Evolutionary conservation across 2,888 invertebrate species (phyloP).

Genomic region (Magallana nippona): DNA sequence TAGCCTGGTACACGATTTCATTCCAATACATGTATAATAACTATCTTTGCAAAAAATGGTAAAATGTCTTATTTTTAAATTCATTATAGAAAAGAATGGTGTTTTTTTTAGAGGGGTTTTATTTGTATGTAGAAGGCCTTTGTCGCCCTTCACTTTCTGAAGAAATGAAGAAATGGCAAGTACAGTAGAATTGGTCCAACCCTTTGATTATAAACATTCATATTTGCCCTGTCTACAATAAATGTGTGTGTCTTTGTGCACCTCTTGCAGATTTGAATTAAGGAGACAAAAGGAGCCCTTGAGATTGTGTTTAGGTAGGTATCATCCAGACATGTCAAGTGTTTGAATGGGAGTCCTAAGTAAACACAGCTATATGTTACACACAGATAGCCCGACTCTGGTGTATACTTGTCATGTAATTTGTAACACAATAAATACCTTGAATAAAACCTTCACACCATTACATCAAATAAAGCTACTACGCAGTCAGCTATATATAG

Average conservation of each 20-base stretch:
- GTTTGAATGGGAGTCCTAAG: background rate
- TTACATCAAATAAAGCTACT: background rate
- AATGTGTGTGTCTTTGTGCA: background rate
- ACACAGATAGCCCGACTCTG: background rate
- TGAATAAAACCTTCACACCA: background rate
- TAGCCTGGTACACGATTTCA: too few relatives aligned
- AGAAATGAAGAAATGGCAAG: too few relatives aligned
- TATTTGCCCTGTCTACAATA: too few relatives aligned
- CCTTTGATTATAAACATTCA: too few relatives aligned
- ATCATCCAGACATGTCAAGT: slow-evolving; percentile 6
- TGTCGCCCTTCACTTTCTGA: too few relatives aligned
- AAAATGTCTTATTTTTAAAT: too few relatives aligned
- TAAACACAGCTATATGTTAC: slow-evolving; percentile 5
- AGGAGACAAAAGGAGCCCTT: background rate
- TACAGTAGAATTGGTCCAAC: too few relatives aligned
- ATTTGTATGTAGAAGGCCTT: too few relatives aligned
- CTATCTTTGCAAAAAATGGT: too few relatives aligned
- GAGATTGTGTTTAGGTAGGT: slow-evolving; percentile 3
- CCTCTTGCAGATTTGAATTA: background rate
- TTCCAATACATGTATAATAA: too few relatives aligned
- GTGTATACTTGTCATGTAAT: background rate
- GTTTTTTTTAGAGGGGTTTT: too few relatives aligned
- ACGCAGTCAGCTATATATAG: background rate
- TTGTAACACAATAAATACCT: slow-evolving; percentile 1
- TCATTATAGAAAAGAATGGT: too few relatives aligned